Conservation (phyloP, 2,113 vertebrate genomes). For the Vireo altiloquus region DNA sequence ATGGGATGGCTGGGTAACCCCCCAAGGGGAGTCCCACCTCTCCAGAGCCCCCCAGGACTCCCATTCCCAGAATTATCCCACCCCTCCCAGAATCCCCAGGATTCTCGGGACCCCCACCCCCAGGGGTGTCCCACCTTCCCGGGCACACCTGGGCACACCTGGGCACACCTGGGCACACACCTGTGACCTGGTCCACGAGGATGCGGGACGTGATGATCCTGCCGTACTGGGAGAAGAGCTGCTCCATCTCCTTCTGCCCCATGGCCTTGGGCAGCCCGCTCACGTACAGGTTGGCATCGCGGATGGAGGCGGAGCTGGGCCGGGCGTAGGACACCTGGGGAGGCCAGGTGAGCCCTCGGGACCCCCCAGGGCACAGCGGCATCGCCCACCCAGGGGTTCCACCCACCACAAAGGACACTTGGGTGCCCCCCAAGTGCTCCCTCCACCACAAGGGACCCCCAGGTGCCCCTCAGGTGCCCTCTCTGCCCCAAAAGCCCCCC, state of each 20-base stretch:
- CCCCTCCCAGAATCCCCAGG: too few relatives aligned
- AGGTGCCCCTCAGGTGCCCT: neutral
- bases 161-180: too few relatives aligned
- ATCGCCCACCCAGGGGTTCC: neutral
- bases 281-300: constrained; percentile 93
- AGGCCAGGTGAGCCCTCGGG: neutral
- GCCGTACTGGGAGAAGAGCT: constrained; percentile 94
- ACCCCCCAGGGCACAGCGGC: neutral
- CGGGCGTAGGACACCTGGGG: constrained; percentile 89
- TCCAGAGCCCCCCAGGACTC: too few relatives aligned
- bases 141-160: too few relatives aligned
- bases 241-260: constrained; percentile 97
- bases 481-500: neutral
- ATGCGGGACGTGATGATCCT: constrained; percentile 97
- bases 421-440: neutral
- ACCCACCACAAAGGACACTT: neutral
- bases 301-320: constrained; percentile 92
- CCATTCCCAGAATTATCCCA: too few relatives aligned
- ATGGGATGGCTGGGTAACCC: too few relatives aligned
- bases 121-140: too few relatives aligned
- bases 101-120: too few relatives aligned
- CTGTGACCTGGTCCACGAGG: too few relatives aligned
- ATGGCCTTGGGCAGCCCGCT: constrained; percentile 94
- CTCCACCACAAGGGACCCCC: neutral
- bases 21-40: too few relatives aligned